phyloP scores from a whole-genome alignment of 2,888 invertebrate species.

The Coenonympha glycerion region DNA sequence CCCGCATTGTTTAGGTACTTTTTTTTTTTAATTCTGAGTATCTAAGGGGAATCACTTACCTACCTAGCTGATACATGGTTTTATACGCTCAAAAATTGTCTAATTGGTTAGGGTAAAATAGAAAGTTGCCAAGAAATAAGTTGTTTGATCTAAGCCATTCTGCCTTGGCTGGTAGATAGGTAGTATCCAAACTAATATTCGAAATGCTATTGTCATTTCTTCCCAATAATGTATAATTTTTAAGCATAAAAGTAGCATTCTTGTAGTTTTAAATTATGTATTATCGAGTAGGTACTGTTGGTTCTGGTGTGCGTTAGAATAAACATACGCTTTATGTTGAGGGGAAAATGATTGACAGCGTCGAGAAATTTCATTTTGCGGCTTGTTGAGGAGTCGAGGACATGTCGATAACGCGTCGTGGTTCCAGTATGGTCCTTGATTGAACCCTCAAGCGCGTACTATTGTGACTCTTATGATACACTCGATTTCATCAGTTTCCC shows the following conservation, averaged over 20 bases:
- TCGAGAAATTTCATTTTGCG: constrained; percentile 74
- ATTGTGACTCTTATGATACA: constrained; percentile 56
- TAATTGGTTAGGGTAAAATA: background rate
- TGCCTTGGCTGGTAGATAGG: too few species aligned
- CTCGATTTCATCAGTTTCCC: constrained; percentile 63
- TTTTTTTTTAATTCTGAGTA: background rate
- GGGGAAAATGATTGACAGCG: constrained; percentile 75
- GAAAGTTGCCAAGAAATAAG: background rate
- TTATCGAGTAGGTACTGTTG: too few species aligned
- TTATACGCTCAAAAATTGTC: too few species aligned
- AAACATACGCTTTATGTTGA: constrained; percentile 25
- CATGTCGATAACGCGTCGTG: constrained; percentile 53
- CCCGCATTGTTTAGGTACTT: too few species aligned
- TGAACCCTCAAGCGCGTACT: constrained; percentile 55
- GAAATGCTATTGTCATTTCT: too few species aligned
- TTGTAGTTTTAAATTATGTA: too few species aligned
- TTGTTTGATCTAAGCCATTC: too few species aligned
- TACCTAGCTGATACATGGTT: too few species aligned
- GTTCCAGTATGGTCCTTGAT: constrained; percentile 42
- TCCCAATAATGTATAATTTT: too few species aligned
- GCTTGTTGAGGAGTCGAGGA: constrained; percentile 71
- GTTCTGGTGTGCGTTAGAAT: background rate
- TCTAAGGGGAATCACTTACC: too few species aligned
- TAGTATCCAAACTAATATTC: too few species aligned
- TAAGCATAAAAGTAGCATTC: too few species aligned